Conservation (phyloP, 2,797 vertebrate species). For the Nasua narica region DNA sequence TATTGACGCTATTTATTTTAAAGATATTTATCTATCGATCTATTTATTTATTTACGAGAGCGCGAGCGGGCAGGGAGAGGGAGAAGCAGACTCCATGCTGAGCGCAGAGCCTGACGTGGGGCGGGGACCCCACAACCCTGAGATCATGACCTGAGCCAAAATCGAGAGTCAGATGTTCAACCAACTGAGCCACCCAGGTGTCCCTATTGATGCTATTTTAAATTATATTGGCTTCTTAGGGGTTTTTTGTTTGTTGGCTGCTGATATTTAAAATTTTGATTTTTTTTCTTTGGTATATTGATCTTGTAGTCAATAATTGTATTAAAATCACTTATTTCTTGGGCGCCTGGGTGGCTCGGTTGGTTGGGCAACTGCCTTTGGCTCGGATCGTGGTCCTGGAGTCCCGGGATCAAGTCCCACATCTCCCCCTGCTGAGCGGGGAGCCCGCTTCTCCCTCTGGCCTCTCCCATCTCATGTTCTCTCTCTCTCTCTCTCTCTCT, state of each 20-base stretch:
- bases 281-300: not conserved
- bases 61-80: not conserved
- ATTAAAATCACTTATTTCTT: not conserved
- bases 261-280: not conserved
- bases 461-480: too few species aligned
- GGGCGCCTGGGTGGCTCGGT: too few species aligned
- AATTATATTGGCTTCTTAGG: not conserved
- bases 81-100: not conserved
- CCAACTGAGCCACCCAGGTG: not conserved
- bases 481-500: too few species aligned
- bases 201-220: not conserved
- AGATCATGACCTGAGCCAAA: not conserved
- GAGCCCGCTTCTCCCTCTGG: too few species aligned
- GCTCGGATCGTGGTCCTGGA: too few species aligned
- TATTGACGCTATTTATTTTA: not conserved
- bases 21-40: not conserved
- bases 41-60: not conserved
- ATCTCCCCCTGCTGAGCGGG: too few species aligned
- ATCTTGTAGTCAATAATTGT: not conserved
- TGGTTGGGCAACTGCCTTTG: too few species aligned
- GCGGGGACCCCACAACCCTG: not conserved
- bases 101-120: not conserved
- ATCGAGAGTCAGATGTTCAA: not conserved
- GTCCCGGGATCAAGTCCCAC: too few species aligned
- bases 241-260: not conserved